Percentiles rank a stretch among this genome's conserved stretches.
Conservation (phyloP, 2,888 invertebrate species). For the Argyresthia albistria region DNA sequence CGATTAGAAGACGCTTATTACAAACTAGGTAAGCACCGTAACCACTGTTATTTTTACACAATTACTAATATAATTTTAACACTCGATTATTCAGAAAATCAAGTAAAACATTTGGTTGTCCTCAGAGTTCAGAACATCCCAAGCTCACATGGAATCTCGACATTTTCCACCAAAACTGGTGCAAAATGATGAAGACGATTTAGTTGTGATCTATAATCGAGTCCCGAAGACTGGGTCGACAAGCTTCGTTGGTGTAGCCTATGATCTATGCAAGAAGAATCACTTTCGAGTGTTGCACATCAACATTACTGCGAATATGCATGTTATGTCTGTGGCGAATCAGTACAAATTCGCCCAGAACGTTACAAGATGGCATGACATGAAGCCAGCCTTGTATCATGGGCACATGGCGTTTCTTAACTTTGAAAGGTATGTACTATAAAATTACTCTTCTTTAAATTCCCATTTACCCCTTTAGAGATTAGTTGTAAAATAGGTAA, state of each 20-base stretch:
- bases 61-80: not conserved
- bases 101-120: not conserved
- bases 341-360: conserved; percentile 92
- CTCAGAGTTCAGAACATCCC: conserved; percentile 32
- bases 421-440: conserved; percentile 84
- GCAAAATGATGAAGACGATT: conserved; percentile 72
- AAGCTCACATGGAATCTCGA: conserved; percentile 38
- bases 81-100: not conserved
- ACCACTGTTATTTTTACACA: too few species aligned
- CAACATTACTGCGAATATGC: conserved; percentile 96
- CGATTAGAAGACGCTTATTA: conserved; percentile 52
- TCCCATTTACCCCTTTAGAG: too few species aligned
- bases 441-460: too few species aligned
- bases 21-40: conserved; percentile 40
- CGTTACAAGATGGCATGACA: conserved; percentile 88
- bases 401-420: conserved; percentile 98
- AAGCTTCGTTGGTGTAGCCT: conserved; percentile 93
- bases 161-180: conserved; percentile 42
- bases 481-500: too few species aligned
- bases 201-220: conserved; percentile 93
- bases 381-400: conserved; percentile 96
- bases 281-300: conserved; percentile 83
- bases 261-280: conserved; percentile 87
- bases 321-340: conserved; percentile 93
- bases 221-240: conserved; percentile 98